Evolutionary conservation across 1,140 invertebrate genomes (phyloP).

Genomic region (Ridgeia piscesae): DNA sequence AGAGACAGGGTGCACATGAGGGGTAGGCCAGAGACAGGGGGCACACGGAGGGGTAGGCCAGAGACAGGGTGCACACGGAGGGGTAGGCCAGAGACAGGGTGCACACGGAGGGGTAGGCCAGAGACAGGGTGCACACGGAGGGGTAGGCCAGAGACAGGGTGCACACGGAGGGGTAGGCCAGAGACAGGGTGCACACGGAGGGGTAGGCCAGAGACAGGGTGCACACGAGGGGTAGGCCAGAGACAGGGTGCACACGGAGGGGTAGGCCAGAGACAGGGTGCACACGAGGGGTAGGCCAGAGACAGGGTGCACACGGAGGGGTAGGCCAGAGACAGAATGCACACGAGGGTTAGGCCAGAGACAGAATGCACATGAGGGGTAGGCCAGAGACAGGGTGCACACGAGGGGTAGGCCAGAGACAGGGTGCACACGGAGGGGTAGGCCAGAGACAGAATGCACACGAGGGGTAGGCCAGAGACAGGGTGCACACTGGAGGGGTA

Average conservation of each 20-base stretch:
- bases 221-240: no score
- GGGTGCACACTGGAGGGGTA: no score
- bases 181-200: background rate
- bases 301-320: background rate
- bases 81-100: background rate
- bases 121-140: background rate
- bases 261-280: background rate
- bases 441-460: no score
- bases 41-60: background rate
- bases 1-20: no score
- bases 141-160: background rate
- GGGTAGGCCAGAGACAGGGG: no score
- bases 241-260: background rate
- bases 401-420: no score
- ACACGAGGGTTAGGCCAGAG: no score
- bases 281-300: no score
- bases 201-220: background rate
- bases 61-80: background rate
- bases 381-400: no score
- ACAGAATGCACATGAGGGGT: no score
- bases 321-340: background rate
- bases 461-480: no score
- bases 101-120: background rate
- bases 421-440: no score
- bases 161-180: background rate